Evolutionary conservation across 2,113 vertebrate genomes (phyloP).

Genomic region (Eulemur rufifrons): DNA sequence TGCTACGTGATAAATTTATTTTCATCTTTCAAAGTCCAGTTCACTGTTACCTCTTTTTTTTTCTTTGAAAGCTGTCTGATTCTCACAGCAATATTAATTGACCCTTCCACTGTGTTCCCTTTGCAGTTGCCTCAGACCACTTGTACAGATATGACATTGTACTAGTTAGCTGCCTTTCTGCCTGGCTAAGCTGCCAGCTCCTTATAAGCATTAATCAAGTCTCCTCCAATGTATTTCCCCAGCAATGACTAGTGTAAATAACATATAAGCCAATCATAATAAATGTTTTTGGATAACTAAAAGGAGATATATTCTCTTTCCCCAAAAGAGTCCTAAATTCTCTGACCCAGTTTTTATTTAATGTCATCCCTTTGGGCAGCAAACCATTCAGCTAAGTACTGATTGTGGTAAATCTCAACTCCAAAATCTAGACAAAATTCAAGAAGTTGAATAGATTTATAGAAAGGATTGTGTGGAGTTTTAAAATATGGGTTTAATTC

Average conservation of each 20-base stretch:
- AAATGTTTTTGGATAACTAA: neutral
- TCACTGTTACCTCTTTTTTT: neutral
- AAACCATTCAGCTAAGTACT: neutral
- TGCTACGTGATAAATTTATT: neutral
- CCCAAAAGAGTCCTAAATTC: neutral
- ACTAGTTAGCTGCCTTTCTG: neutral
- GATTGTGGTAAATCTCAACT: neutral
- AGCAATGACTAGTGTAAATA: neutral
- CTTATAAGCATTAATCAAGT: neutral
- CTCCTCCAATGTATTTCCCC: neutral
- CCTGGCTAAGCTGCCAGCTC: neutral
- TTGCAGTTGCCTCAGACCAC: neutral
- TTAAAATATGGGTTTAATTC: neutral
- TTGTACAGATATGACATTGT: neutral
- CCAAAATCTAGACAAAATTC: constrained; percentile 23
- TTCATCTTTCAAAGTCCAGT: neutral
- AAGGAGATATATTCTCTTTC: neutral
- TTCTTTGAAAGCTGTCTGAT: neutral
- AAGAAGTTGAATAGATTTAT: neutral
- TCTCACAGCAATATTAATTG: neutral
- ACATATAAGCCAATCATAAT: neutral
- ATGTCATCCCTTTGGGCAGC: neutral
- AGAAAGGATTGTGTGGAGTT: neutral
- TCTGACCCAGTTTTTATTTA: neutral
- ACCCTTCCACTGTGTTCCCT: neutral